phyloP scores from a whole-genome alignment of 2,113 vertebrate genomes.

The Oncorhynchus masou region DNA sequence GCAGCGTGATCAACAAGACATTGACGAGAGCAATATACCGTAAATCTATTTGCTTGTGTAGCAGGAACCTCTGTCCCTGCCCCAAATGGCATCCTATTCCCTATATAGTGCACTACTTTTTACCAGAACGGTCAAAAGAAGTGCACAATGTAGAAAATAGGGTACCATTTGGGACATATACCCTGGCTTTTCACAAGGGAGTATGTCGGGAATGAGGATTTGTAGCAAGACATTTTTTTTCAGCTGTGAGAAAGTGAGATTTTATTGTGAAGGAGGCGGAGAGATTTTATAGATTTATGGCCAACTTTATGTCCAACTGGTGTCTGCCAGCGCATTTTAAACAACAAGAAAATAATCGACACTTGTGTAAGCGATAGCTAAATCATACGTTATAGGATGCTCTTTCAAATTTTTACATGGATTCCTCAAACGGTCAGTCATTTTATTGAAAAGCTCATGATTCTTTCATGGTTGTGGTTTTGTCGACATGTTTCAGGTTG shows the following conservation, averaged over 20 bases:
- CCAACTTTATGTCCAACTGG: background rate
- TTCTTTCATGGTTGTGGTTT: background rate
- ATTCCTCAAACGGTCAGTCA: no score
- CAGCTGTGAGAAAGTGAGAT: background rate
- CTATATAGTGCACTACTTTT: no score
- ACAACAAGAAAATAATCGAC: background rate
- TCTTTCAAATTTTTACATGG: no score
- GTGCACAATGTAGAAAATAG: background rate
- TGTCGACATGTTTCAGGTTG: background rate
- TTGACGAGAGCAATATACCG: slow-evolving; percentile 32
- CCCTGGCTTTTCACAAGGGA: background rate
- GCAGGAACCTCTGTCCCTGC: background rate
- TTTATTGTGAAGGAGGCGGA: background rate
- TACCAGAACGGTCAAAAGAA: no score
- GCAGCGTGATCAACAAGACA: background rate
- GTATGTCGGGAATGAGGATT: background rate
- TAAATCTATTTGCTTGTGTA: slow-evolving; percentile 9
- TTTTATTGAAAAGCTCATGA: no score
- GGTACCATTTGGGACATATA: background rate
- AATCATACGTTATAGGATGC: no score
- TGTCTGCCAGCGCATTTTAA: background rate
- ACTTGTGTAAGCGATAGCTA: background rate
- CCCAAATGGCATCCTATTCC: background rate
- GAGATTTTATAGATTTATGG: background rate
- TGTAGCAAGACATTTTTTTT: background rate